A percentile compares a stretch with the other conserved stretches of the same genome.
Evolutionary conservation across 2,113 vertebrate species (phyloP).

Genomic region (Phodopus roborovskii): DNA sequence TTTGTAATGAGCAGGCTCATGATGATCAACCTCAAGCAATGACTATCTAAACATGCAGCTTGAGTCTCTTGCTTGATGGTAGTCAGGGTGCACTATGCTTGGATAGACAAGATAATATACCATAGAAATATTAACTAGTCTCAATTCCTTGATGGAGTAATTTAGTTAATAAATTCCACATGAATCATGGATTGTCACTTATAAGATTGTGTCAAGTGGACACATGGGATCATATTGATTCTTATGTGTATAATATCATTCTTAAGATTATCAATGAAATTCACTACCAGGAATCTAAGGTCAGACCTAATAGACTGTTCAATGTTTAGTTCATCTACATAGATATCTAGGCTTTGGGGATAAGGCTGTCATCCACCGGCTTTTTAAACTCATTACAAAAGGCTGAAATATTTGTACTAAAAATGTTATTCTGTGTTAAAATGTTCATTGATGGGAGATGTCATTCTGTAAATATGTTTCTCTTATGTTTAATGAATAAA

Average conservation of each 20-base stretch:
- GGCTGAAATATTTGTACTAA: background rate
- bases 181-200: background rate
- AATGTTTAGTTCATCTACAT: background rate
- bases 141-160: background rate
- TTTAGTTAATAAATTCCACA: constrained; percentile 12
- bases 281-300: background rate
- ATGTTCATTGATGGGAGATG: background rate
- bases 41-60: background rate
- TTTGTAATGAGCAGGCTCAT: background rate
- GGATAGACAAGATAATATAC: background rate
- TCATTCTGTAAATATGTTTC: too few species aligned
- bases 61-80: background rate
- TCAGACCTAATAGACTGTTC: background rate
- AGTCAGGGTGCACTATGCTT: background rate
- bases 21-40: background rate
- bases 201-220: background rate
- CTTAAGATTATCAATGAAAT: background rate
- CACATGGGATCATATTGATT: background rate
- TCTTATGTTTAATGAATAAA: too few species aligned
- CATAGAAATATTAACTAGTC: background rate
- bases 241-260: background rate
- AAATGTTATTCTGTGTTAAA: background rate
- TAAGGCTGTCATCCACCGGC: background rate
- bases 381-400: background rate
- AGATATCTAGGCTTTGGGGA: background rate